Percentiles rank a stretch among this genome's conserved stretches.
These are phyloP conservation scores for Drosophila heteroneura DNA, from an alignment of 2,888 invertebrate species.

Conservation along the genomic window DNA sequence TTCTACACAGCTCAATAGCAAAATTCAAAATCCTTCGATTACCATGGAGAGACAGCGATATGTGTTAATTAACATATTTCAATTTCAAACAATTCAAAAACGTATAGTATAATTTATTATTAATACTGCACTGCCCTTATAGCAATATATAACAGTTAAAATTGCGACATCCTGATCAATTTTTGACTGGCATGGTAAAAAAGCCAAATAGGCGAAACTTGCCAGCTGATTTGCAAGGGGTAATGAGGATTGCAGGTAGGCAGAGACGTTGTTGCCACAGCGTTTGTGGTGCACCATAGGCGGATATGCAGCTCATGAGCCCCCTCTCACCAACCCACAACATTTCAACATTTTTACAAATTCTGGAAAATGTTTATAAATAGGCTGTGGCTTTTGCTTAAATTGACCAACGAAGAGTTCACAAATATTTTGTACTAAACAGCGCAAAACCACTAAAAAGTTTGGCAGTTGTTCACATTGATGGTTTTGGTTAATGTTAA, in stretches of 20 bases:
- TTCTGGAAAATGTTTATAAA: constrained; percentile 73
- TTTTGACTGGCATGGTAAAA: constrained; percentile 20
- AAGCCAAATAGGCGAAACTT: constrained; percentile 36
- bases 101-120: not conserved
- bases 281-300: constrained; percentile 71
- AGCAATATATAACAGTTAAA: not conserved
- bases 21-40: not conserved
- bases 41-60: not conserved
- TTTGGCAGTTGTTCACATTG: constrained; percentile 42
- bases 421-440: constrained; percentile 32
- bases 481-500: constrained; percentile 19
- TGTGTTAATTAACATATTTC: not conserved
- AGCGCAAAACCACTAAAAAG: constrained; percentile 56
- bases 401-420: constrained; percentile 57
- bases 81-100: not conserved
- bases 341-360: constrained; percentile 12
- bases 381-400: constrained; percentile 64
- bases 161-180: constrained; percentile 37
- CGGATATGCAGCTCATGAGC: constrained; percentile 54
- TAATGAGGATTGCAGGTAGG: not conserved
- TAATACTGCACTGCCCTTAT: not conserved
- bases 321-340: constrained; percentile 5
- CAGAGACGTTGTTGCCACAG: constrained; percentile 48
- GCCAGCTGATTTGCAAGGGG: not conserved
- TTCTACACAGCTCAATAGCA: not conserved